Percentiles rank a stretch among this genome's conserved stretches.
Conservation (phyloP, 2,888 invertebrate genomes). For the Smittia aterrima region DNA sequence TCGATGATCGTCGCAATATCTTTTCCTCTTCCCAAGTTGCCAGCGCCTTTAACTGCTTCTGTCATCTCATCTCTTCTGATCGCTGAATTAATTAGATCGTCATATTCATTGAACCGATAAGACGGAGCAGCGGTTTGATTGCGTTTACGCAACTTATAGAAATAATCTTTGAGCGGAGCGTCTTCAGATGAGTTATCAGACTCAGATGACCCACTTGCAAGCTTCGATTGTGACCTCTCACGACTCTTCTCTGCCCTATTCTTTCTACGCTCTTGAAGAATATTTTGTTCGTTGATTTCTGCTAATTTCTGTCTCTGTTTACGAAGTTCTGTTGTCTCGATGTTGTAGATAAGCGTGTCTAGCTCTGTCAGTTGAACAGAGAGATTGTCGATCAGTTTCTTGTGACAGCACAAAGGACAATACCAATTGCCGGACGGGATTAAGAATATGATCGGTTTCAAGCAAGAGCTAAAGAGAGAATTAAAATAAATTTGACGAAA, state of each 20-base stretch:
- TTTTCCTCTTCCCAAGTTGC: constrained; percentile 82
- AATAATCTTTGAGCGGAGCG: constrained; percentile 57
- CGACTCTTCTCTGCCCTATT: not conserved
- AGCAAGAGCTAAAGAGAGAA: constrained; percentile 62
- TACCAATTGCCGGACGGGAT: constrained; percentile 98
- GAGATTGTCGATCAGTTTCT: constrained; percentile 55
- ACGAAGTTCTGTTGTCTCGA: constrained; percentile 68
- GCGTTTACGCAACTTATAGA: constrained; percentile 77
- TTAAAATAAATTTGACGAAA: too few species aligned
- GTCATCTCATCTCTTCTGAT: constrained; percentile 75
- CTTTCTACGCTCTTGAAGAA: constrained; percentile 20
- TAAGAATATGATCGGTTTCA: constrained; percentile 85
- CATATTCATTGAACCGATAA: constrained; percentile 88
- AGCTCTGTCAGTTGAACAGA: not conserved
- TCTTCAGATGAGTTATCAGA: constrained; percentile 56
- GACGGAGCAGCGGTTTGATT: constrained; percentile 72
- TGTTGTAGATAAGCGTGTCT: constrained; percentile 58
- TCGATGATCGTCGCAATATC: constrained; percentile 89
- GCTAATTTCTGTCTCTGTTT: constrained; percentile 61
- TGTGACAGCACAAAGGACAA: constrained; percentile 96
- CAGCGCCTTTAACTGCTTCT: constrained; percentile 64
- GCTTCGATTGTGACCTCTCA: constrained; percentile 24
- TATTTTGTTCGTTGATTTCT: constrained; percentile 25
- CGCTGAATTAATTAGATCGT: constrained; percentile 92
- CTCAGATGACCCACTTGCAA: constrained; percentile 43